phyloP scores from a whole-genome alignment of 2,113 vertebrate species.

The Telmatochromis brachygnathus region DNA sequence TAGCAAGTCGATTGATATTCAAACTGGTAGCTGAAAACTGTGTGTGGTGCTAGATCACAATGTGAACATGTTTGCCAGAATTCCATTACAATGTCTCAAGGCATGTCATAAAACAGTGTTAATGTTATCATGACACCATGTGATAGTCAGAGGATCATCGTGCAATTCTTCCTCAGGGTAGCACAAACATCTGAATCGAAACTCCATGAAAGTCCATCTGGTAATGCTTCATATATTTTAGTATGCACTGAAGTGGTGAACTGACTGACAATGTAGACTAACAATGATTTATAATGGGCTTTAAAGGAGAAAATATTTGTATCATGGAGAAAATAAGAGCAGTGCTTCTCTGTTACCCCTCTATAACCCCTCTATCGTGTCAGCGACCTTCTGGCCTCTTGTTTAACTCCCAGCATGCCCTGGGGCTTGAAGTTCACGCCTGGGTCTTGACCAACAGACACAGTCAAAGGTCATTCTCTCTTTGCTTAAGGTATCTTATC shows the following conservation, averaged over 20 bases:
- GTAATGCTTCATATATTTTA: not conserved
- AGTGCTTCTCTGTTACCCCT: not conserved
- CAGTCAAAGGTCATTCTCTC: conserved; percentile 31
- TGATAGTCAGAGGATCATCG: not conserved
- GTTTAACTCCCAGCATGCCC: conserved; percentile 58
- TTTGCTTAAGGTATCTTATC: not conserved
- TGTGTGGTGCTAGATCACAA: not conserved
- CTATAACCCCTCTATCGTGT: conserved; percentile 4
- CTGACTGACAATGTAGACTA: not conserved
- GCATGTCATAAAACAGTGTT: not conserved
- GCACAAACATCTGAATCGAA: not conserved
- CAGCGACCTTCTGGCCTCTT: conserved; percentile 24
- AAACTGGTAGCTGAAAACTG: not conserved
- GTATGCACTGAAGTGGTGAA: not conserved
- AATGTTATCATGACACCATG: not conserved
- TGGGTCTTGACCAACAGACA: conserved; percentile 50
- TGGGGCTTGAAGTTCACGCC: conserved; percentile 28
- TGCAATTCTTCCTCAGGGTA: not conserved
- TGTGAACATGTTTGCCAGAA: not conserved
- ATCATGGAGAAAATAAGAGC: not conserved
- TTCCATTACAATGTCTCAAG: not conserved
- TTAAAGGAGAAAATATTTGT: not conserved
- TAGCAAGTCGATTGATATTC: not conserved
- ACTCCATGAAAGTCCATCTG: not conserved
- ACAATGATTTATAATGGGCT: not conserved